Base-by-base conservation (phyloP, 2,797 vertebrate genomes). In the Acanthurus lineatus region DNA sequence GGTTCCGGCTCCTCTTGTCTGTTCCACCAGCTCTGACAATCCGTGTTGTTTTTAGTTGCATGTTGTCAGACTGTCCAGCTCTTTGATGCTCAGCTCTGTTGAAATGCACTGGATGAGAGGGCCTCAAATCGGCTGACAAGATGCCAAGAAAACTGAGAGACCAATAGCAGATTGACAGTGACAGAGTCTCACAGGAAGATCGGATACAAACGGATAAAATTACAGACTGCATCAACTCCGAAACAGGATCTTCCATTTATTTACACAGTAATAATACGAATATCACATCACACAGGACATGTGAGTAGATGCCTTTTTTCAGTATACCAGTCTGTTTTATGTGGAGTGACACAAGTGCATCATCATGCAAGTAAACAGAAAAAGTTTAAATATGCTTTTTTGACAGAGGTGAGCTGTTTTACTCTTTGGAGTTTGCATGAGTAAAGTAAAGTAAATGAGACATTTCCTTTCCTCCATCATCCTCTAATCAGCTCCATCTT, bases 91-190 rank as follows among this genome's bases (percentile, higher is more conserved):
- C 70, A 14, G 60, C 65, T 85, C 70, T 47, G 65, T 35, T 73
- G 77, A 88, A 77, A 69, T 69, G 69, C 49, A 84, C 63, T 67
- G 73, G 69, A 90, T 76, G 77, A 84, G 77, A 85, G 44, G 58
- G 44, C 72, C 76, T 86, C 74, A 85, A 79, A 92, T 88, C 85
- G 86, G 61, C 79, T 84, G 82, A 91, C 89, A 86, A 76, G 76
- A 81, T 72, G 72, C 78, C 76, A 38, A 63, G 38, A 52, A 63
- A 62, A 65, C 59, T 45, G 77, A 87, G 66, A 79, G 64, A 69
- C 40, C 74, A 47, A 69, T 14, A 72, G 87, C 80, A 79, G 86
- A 87, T 47, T 84, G 81, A 77, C 79, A 44, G 73, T 66, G 77
- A 76, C 70, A 79, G 58, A 22, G 63, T 73, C 71, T 79, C 53